Percentiles rank a stretch among this genome's conserved stretches.
These are phyloP conservation scores for Pelecanus crispus DNA, from an alignment of 2,113 vertebrate genomes.

Conservation along the genomic window DNA sequence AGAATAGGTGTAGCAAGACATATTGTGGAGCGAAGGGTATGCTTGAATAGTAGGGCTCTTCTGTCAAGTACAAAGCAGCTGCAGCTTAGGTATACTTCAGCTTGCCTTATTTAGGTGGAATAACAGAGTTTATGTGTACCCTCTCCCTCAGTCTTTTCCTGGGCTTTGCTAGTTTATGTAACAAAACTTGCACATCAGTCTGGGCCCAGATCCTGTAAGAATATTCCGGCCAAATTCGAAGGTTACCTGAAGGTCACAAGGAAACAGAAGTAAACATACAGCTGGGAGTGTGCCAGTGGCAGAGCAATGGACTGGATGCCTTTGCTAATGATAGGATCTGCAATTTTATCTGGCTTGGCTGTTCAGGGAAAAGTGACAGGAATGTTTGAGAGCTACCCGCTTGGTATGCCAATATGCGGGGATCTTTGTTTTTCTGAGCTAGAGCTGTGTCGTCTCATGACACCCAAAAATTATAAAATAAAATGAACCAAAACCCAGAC, in stretches of 20 bases:
- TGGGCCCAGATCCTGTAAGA: background rate
- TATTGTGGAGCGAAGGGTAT: background rate
- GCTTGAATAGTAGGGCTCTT: background rate
- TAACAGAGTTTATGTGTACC: background rate
- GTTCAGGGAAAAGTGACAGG: background rate
- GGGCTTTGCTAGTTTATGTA: background rate
- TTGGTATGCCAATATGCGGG: background rate
- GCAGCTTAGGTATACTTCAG: background rate
- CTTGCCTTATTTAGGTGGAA: background rate
- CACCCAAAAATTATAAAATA: background rate
- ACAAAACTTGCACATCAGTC: background rate
- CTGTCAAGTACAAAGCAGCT: background rate
- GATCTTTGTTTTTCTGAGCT: constrained; percentile 1
- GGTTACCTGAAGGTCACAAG: background rate
- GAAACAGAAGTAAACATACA: background rate
- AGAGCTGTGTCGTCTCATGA: background rate
- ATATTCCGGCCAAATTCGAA: background rate
- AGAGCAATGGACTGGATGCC: background rate
- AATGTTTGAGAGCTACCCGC: background rate
- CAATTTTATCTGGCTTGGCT: background rate
- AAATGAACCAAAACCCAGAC: background rate
- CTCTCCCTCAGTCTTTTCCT: background rate
- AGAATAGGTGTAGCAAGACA: background rate
- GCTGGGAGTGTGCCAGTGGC: background rate
- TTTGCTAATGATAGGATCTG: background rate